Conservation (phyloP, 2,888 invertebrate species). For the Xestia sexstrigata region DNA sequence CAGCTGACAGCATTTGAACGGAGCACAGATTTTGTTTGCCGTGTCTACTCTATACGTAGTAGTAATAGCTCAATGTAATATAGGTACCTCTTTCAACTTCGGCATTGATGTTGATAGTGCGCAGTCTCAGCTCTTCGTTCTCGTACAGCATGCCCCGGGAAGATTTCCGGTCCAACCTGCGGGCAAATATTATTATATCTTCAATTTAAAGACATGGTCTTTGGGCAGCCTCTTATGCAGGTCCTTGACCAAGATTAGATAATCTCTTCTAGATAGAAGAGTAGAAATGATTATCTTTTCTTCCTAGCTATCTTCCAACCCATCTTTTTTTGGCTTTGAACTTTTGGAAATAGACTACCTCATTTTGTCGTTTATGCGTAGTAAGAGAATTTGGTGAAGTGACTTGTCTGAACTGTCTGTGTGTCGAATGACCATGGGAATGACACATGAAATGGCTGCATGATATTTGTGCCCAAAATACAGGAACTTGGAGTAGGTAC, state of each 20-base stretch:
- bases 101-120: conserved; percentile 97
- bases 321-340: neutral
- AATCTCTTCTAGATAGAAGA: neutral
- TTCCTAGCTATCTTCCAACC: neutral
- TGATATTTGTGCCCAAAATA: conserved; percentile 23
- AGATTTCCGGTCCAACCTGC: conserved; percentile 96
- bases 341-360: neutral
- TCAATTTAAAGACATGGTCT: neutral
- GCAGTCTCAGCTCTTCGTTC: conserved; percentile 96
- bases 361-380: neutral
- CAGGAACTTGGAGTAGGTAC: neutral
- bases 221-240: neutral
- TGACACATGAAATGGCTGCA: conserved; percentile 49
- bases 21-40: too few relatives aligned
- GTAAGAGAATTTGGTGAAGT: neutral
- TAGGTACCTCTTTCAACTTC: conserved; percentile 97
- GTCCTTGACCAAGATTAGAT: neutral
- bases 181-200: conserved; percentile 22
- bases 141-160: conserved; percentile 98
- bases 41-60: too few relatives aligned
- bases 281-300: neutral
- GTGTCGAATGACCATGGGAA: conserved; percentile 37
- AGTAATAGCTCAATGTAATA: too few relatives aligned
- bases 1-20: too few relatives aligned
- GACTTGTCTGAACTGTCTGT: conserved; percentile 34